Base-by-base conservation (phyloP, 2,797 vertebrate species). In the Sitta carolinensis region DNA sequence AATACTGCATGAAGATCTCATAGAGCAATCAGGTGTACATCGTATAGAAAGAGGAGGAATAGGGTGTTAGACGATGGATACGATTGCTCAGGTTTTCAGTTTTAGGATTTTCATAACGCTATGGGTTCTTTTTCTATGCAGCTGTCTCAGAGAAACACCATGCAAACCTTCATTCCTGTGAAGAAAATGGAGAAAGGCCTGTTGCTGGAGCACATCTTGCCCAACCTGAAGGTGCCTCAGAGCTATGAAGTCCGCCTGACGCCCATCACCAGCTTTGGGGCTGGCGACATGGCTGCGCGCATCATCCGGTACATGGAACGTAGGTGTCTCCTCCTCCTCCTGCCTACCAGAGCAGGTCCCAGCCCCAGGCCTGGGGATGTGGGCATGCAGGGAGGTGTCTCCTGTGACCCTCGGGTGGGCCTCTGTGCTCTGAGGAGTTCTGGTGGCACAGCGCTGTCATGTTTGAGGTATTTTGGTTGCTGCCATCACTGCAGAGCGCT, bases 281-380 rank as follows among this genome's bases (percentile, higher is more conserved):
- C 97, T 3, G 99, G 99, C 22, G 99, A 99, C 74, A 98, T 97
- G 82, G 95, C 98, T 96, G 97, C 98, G 38, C 98, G 99, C 82
- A 96, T 97, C 97, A 98, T 99, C 96, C 98, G 98, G 97, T 99
- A 99, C 97, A 98, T 98, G 73, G 99, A 99, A 95, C 99, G 99
- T 99, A 98, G 98, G 99, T 98, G 86, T 96, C 93, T 96, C 55
- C 82, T 94, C 74, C 83, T 93, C 10, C 23, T 86, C 63, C 87
- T 84, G 67, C 42, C 89, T 81, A 3, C 20, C 0, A 76, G 67
- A 94, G 74, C 77, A 92, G 59, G 45, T 51, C 74, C 0, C 3
- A 93, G 80, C 42, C 63, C 55, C 72, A 22, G 81, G 48, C 76
- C 69, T 32, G 82, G 69, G 58, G 9, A 34, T 38, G 19, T 34